Percentiles rank a stretch among this genome's conserved stretches.
These are phyloP conservation scores for Lutjanus erythropterus DNA, from an alignment of 2,113 vertebrate species.

Conservation along the genomic window DNA sequence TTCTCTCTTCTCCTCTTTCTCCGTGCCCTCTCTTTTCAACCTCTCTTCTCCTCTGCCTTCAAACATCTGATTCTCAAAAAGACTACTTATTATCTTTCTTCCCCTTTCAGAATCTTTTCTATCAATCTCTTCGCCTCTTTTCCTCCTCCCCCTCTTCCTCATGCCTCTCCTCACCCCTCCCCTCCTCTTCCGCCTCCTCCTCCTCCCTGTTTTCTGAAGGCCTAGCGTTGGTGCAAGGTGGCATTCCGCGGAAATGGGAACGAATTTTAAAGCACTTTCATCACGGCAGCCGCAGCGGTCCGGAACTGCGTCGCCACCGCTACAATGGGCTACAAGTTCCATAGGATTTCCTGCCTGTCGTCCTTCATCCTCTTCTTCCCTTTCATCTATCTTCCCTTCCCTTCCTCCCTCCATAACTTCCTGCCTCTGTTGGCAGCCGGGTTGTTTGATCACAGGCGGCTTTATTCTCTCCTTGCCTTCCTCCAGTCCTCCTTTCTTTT, in stretches of 20 bases:
- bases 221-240: slow-evolving; percentile 7
- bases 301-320: slow-evolving; percentile 8
- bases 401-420: slow-evolving; percentile 52
- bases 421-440: slow-evolving; percentile 63
- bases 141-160: slow-evolving; percentile 66
- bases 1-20: slow-evolving; percentile 62
- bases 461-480: slow-evolving; percentile 60
- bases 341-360: slow-evolving; percentile 71
- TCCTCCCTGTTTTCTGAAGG: slow-evolving; percentile 49
- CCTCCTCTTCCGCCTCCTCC: slow-evolving; percentile 62
- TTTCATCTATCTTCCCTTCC: slow-evolving; percentile 70
- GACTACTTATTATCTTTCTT: slow-evolving; percentile 34
- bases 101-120: slow-evolving; percentile 51
- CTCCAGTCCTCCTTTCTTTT: slow-evolving; percentile 50
- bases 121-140: slow-evolving; percentile 40
- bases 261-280: slow-evolving; percentile 67
- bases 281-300: slow-evolving; percentile 45
- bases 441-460: slow-evolving; percentile 71
- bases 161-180: slow-evolving; percentile 61
- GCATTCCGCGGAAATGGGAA: slow-evolving; percentile 54
- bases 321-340: slow-evolving; percentile 56
- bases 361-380: slow-evolving; percentile 61
- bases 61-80: slow-evolving; percentile 49
- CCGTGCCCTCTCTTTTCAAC: slow-evolving; percentile 45
- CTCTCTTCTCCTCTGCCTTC: slow-evolving; percentile 58